Percentiles rank a stretch among this genome's conserved stretches.
These are phyloP conservation scores for Tautogolabrus adspersus DNA, from an alignment of 2,113 vertebrate species.

Conservation along the genomic window DNA sequence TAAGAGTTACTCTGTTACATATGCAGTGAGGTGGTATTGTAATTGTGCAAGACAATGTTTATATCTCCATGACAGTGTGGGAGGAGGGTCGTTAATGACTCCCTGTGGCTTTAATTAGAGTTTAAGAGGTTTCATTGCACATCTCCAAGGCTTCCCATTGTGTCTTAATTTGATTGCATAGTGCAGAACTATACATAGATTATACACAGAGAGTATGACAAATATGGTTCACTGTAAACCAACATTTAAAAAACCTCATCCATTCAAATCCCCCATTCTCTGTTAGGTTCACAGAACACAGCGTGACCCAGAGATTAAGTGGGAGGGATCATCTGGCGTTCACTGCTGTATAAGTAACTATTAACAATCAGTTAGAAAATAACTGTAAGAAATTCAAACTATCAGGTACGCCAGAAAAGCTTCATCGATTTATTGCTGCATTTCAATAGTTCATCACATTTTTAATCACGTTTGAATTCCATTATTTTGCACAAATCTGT, in stretches of 20 bases:
- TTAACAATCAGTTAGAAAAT: background rate
- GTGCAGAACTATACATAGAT: constrained; percentile 11
- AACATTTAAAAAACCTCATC: background rate
- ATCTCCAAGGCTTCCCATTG: constrained; percentile 36
- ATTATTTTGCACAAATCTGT: too few species aligned
- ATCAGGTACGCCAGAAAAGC: background rate
- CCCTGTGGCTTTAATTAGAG: constrained; percentile 61
- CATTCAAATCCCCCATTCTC: background rate
- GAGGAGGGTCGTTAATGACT: constrained; percentile 28
- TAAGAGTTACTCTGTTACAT: background rate
- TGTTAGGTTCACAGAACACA: background rate
- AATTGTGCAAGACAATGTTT: constrained; percentile 15
- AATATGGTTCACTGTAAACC: background rate
- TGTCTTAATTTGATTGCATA: constrained; percentile 34
- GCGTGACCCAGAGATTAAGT: background rate
- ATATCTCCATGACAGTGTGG: constrained; percentile 2
- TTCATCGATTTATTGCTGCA: too few species aligned
- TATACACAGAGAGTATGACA: background rate
- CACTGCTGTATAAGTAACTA: background rate
- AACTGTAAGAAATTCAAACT: background rate
- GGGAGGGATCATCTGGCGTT: background rate
- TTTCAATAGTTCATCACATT: too few species aligned
- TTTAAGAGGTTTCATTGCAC: constrained; percentile 41
- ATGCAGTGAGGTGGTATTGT: background rate
- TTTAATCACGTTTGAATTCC: too few species aligned